These are phyloP conservation scores for Mormoops blainvillei DNA, from an alignment of 2,113 vertebrate species.

Conservation along the genomic window DNA sequence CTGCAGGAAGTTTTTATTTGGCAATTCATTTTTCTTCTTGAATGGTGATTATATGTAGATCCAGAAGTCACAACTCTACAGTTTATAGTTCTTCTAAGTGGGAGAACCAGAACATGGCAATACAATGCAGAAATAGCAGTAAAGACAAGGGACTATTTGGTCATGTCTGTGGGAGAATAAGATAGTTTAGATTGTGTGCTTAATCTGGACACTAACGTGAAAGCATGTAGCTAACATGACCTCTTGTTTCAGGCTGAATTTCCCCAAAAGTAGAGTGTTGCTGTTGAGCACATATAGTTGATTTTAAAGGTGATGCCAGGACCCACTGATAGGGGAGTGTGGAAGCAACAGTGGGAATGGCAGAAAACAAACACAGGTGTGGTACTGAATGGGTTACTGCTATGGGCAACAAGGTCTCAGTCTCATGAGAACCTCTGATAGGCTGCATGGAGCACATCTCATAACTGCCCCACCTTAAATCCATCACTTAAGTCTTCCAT, in stretches of 20 bases:
- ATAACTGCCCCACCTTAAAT: neutral
- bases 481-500: neutral
- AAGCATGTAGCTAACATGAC: neutral
- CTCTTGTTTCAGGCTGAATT: neutral
- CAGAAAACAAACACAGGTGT: neutral
- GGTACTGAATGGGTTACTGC: neutral
- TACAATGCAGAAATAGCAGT: neutral
- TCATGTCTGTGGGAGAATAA: neutral
- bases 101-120: neutral
- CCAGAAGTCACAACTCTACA: neutral
- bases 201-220: neutral
- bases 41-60: conserved; percentile 20
- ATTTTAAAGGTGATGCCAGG: neutral
- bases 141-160: neutral
- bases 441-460: neutral
- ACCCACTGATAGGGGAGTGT: neutral
- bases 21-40: conserved; percentile 23
- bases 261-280: neutral
- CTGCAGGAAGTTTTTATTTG: conserved; percentile 25
- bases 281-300: neutral
- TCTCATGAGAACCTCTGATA: neutral
- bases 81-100: conserved; percentile 23
- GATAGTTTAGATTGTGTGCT: neutral
- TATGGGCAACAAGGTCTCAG: neutral
- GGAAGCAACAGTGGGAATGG: neutral